phyloP scores from a whole-genome alignment of 2,113 vertebrate species.

The Megaceryle maxima region DNA sequence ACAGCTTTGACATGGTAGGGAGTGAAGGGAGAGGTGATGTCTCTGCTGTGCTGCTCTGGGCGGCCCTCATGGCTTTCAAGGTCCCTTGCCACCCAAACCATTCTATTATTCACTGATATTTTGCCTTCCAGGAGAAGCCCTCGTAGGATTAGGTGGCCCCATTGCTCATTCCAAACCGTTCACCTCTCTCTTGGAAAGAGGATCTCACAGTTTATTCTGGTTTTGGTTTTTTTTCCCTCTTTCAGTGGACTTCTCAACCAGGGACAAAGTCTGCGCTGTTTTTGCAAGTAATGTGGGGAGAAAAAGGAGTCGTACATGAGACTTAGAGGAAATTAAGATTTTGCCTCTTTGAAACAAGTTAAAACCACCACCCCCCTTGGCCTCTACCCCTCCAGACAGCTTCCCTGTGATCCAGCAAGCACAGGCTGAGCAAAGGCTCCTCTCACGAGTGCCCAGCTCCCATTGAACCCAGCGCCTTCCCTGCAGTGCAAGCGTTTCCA shows the following conservation, averaged over 20 bases:
- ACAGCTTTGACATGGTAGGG: neutral
- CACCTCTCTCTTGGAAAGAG: neutral
- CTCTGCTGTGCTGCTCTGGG: neutral
- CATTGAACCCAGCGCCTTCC: neutral
- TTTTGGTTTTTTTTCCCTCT: neutral
- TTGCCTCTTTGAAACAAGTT: neutral
- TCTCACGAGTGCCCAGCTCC: neutral
- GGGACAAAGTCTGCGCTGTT: rapidly evolving
- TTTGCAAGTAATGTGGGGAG: neutral
- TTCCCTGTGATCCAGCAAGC: neutral
- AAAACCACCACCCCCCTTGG: neutral
- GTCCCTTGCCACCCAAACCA: no score
- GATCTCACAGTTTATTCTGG: rapidly evolving
- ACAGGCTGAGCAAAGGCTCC: slow-evolving; percentile 32
- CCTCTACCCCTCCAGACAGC: neutral
- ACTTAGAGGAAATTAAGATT: neutral
- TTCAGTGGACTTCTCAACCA: neutral
- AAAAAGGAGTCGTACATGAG: rapidly evolving
- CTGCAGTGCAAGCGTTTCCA: neutral
- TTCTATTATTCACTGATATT: neutral
- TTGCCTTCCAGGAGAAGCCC: neutral
- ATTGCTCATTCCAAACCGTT: neutral
- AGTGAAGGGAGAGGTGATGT: rapidly evolving
- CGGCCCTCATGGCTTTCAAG: neutral
- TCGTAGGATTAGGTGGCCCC: neutral